These are phyloP conservation scores for Laticauda laticaudata DNA, from an alignment of 2,113 vertebrate genomes.

Conservation along the genomic window DNA sequence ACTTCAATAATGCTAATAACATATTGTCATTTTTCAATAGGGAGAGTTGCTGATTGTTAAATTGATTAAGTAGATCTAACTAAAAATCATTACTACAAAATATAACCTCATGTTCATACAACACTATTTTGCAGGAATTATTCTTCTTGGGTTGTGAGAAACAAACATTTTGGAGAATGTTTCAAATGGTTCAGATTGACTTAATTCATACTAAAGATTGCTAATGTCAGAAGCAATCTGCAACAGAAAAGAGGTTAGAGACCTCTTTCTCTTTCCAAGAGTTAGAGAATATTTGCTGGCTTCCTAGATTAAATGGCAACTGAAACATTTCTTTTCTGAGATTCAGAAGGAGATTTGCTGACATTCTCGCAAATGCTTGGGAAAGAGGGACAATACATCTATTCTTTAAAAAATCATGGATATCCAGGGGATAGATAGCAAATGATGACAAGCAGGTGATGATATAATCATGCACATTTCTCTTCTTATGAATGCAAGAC, in stretches of 20 bases:
- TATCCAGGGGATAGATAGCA: background rate
- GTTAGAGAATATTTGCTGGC: background rate
- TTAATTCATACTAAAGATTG: background rate
- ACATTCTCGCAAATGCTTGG: background rate
- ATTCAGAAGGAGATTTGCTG: background rate
- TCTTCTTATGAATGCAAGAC: background rate
- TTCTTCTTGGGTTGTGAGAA: background rate
- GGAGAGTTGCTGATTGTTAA: background rate
- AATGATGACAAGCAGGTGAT: background rate
- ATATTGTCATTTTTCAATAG: background rate
- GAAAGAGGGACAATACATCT: background rate
- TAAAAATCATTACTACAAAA: background rate
- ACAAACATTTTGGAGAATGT: background rate
- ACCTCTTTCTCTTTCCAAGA: too few relatives aligned
- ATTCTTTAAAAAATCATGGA: background rate
- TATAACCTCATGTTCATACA: background rate
- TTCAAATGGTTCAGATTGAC: background rate
- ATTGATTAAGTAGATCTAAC: background rate
- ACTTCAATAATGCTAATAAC: background rate
- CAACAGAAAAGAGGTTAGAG: background rate
- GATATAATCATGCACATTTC: background rate
- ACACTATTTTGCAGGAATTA: background rate
- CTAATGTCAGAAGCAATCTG: background rate
- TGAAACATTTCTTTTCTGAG: background rate
- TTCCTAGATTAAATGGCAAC: background rate